phyloP scores from a whole-genome alignment of 2,113 vertebrate species.

The Brachyistius frenatus region DNA sequence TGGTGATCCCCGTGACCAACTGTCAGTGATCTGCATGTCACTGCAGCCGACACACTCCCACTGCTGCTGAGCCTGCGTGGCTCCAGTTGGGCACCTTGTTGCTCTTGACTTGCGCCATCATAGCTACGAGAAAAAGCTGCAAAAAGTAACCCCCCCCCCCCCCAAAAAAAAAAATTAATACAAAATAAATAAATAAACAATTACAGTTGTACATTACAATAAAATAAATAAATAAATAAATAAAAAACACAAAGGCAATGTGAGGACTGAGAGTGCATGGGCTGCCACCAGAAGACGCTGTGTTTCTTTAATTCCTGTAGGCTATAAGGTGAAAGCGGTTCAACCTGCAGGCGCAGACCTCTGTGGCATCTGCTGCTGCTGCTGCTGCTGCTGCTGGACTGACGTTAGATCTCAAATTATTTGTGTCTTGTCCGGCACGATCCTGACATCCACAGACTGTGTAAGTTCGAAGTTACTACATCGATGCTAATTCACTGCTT shows the following conservation, averaged over 20 bases:
- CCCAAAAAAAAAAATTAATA: too few species aligned
- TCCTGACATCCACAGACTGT: constrained; percentile 23
- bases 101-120: neutral
- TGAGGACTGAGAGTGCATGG: neutral
- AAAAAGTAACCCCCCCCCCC: neutral
- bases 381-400: constrained; percentile 21
- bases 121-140: neutral
- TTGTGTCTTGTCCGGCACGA: neutral
- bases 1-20: constrained; percentile 31
- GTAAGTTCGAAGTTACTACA: constrained; percentile 41
- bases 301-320: constrained; percentile 61
- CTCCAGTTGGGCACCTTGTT: neutral
- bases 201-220: neutral
- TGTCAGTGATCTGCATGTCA: constrained; percentile 30
- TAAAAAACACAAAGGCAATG: neutral
- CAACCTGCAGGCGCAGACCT: constrained; percentile 32
- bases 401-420: too few species aligned
- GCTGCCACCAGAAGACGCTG: constrained; percentile 81
- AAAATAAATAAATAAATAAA: neutral
- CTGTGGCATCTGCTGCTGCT: constrained; percentile 24
- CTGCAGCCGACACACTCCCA: neutral
- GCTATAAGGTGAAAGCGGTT: constrained; percentile 1
- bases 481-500: neutral
- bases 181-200: neutral
- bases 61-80: constrained; percentile 6